Base-by-base conservation (phyloP, 2,113 vertebrate species). In the Scomber colias region DNA sequence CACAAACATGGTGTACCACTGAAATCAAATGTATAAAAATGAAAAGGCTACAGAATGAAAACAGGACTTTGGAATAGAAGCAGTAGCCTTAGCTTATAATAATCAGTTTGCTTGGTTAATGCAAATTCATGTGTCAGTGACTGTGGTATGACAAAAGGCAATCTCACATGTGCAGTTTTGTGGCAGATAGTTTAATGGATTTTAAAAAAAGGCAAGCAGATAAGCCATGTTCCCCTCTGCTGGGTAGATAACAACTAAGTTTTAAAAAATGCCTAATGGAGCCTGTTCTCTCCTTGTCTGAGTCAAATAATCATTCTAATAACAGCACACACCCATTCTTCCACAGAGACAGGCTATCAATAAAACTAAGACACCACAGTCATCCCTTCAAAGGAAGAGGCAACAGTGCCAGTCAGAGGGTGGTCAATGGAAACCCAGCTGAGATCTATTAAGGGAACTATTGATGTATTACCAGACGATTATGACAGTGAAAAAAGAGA, bases 361-460 rank as follows among this genome's bases (percentile, higher is more conserved):
- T 81, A 11, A 53, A 67, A 12, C 65, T 63, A 62, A 70, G 55
- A 82, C 74, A 83, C 66, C 27, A 62, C 46, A 3, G 54, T 17
- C 17, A 5, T n/a, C 82, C 60, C 66, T 69, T 83, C 65, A 57
- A 73, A 7, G 21, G 60, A 68, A 45, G 44, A 76, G 35, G 19
- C 31, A 12, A 27, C 27, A 31, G 56, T 61, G 61, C 51, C 16
- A 60, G 31, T 69, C 63, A 63, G 82, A 79, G 67, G 63, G 19
- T 46, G 76, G 89, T 95, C 93, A 95, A 85, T 92, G 85, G 77
- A 92, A 93, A 66, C 87, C 85, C 66, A 91, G 81, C 74, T 92
- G 81, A 70, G 93, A 92, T 93, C 94, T 92, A 83, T 89, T 94
- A 64, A 93, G 91, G 81, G 93, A 95, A 87, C 94, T 95, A 40